Evolutionary conservation across 2,888 invertebrate species (phyloP).

Genomic region (Azorinus chamasolen): DNA sequence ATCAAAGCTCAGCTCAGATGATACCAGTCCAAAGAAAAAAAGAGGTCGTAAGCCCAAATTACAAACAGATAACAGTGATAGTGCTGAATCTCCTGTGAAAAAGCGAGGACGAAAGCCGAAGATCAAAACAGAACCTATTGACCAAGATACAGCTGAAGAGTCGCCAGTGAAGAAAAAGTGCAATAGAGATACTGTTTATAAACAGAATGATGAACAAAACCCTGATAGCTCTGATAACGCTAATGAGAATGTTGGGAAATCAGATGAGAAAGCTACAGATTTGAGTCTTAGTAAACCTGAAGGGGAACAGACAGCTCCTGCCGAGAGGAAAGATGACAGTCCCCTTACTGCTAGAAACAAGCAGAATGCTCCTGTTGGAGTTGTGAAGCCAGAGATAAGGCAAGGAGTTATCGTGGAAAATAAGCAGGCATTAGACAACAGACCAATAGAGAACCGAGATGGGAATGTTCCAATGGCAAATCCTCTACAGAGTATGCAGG

Average conservation of each 20-base stretch:
- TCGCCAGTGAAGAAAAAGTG: constrained; percentile 52
- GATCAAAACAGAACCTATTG: constrained; percentile 26
- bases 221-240: not conserved
- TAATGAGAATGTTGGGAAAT: not conserved
- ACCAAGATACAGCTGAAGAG: constrained; percentile 42
- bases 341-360: constrained; percentile 58
- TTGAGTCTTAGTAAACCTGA: not conserved
- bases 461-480: constrained; percentile 24
- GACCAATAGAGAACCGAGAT: constrained; percentile 25
- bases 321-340: constrained; percentile 59
- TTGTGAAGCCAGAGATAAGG: constrained; percentile 63
- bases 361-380: constrained; percentile 64
- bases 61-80: no score
- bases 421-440: constrained; percentile 48
- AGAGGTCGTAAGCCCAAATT: constrained; percentile 1
- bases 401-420: constrained; percentile 66
- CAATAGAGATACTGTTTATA: constrained; percentile 31
- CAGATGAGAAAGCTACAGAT: not conserved
- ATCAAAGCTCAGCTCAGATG: not conserved
- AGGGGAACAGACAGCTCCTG: constrained; percentile 9
- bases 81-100: constrained; percentile 6
- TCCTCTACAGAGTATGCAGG: constrained; percentile 60
- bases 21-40: not conserved
- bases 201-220: not conserved
- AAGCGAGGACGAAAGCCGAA: constrained; percentile 63